These are phyloP conservation scores for Noturus placidus DNA, from an alignment of 2,113 vertebrate genomes.

Conservation along the genomic window DNA sequence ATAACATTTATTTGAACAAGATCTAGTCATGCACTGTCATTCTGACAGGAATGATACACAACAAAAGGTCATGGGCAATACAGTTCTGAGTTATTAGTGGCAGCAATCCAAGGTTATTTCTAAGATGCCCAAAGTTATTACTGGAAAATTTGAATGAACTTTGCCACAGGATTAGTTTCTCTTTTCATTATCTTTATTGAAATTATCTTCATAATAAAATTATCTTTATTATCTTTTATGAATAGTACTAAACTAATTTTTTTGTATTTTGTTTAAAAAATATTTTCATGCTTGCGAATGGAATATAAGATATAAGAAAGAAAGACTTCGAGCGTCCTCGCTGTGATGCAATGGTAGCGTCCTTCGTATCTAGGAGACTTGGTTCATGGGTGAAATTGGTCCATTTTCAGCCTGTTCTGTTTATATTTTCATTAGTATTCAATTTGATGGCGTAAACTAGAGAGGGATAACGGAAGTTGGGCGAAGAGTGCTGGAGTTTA, in stretches of 20 bases:
- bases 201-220: no score
- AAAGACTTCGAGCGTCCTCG: background rate
- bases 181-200: background rate
- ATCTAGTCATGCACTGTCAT: background rate
- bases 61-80: background rate
- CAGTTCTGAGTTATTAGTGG: background rate
- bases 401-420: slow-evolving; percentile 7
- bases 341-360: background rate
- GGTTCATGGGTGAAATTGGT: slow-evolving; percentile 18
- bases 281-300: background rate
- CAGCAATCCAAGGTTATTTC: background rate
- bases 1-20: slow-evolving; percentile 19
- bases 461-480: slow-evolving; percentile 18
- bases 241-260: background rate
- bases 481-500: slow-evolving; percentile 28
- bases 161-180: background rate
- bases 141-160: background rate
- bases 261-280: background rate
- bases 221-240: background rate
- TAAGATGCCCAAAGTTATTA: background rate
- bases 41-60: slow-evolving; percentile 21
- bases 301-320: background rate
- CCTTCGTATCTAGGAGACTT: background rate
- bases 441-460: slow-evolving; percentile 19
- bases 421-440: slow-evolving; percentile 39